Percentiles rank a stretch among this genome's conserved stretches.
phyloP scores from a whole-genome alignment of 92 coral and sea anemone genomes.

The Pocillopora grandis region DNA sequence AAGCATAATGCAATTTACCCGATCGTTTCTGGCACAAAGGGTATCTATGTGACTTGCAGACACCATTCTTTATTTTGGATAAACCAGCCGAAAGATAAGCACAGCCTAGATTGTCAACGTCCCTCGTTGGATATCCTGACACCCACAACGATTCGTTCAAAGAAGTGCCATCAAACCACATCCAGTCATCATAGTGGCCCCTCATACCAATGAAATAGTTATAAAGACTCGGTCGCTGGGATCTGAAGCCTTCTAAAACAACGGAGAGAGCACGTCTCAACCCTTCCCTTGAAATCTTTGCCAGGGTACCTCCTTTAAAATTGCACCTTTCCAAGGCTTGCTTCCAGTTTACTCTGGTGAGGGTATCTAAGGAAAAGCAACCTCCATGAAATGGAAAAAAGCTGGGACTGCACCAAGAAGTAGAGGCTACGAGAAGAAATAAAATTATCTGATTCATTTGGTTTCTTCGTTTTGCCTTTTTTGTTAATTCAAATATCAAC shows the following conservation, averaged over 20 bases:
- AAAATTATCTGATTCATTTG: too few species aligned
- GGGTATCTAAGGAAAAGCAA: constrained; percentile 15
- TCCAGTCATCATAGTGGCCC: neutral
- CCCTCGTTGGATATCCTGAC: neutral
- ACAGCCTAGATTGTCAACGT: constrained; percentile 1
- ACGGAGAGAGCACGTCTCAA: constrained; percentile 21
- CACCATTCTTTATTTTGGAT: neutral
- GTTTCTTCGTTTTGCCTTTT: too few species aligned
- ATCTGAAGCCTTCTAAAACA: constrained; percentile 9
- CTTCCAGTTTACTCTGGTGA: neutral
- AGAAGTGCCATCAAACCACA: constrained; percentile 4
- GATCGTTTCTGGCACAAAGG: constrained; percentile 1
- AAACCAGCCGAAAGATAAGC: constrained; percentile 8
- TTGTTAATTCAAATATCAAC: too few species aligned
- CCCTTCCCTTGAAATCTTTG: constrained; percentile 29
- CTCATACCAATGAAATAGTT: too few species aligned
- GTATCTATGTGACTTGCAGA: neutral
- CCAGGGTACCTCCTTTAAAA: constrained; percentile 21
- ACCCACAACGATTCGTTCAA: constrained; percentile 2
- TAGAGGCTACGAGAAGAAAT: too few species aligned
- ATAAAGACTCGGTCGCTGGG: neutral
- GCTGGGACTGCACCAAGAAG: constrained; percentile 3
- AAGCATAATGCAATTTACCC: neutral
- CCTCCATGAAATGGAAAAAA: constrained; percentile 32
- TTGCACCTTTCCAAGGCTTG: constrained; percentile 8